Base-by-base conservation (phyloP, 2,797 vertebrate genomes). In the Halcyon badia region DNA sequence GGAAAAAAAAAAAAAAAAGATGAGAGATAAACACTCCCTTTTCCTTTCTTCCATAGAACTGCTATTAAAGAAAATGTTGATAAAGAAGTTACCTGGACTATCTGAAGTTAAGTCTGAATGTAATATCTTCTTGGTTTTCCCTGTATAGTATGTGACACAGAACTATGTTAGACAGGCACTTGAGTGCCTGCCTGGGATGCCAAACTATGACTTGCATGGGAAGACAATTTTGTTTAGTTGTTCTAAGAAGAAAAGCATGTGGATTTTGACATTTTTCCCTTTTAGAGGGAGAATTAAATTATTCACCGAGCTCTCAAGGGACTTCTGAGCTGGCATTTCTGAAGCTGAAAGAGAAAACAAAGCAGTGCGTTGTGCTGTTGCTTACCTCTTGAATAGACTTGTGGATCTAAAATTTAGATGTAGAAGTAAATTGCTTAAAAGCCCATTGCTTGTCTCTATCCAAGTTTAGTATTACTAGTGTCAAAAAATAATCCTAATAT, bases 211-310 rank as follows among this genome's bases (percentile, higher is more conserved):
- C 75, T 91, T 79, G 73, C 35, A 81, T 19, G 37, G 39, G 83
- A 75, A 83, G 46, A 76, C 35, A 85, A 69, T 81, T 83, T 85
- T 83, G 37, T 94, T 94, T 85, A 78, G 71, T 62, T 26, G 8
- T 94, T 95, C 57, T 69, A 75, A 93, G 61, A 87, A 39, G n/a
- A 90, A 95, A 93, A 79, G 54, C 21, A 28, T 89, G 66, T 78
- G 25, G 42, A 79, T 90, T 95, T 95, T 86, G 87, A 84, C 54
- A 72, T 85, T 95, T 93, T 92, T 85, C 5, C 37, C 9, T 78
- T 94, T 95, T 89, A 92, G 42, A 79, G 5, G 11, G 6, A 72
- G 78, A 94, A 92, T 83, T 90, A 79, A 92, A 94, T 94, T 92
- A 95, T 95, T 87, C 75, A 86, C 75, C 60, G 52, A 89, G 57